Evolutionary conservation across 2,888 invertebrate species (phyloP).

Genomic region (Micropterix aruncella): DNA sequence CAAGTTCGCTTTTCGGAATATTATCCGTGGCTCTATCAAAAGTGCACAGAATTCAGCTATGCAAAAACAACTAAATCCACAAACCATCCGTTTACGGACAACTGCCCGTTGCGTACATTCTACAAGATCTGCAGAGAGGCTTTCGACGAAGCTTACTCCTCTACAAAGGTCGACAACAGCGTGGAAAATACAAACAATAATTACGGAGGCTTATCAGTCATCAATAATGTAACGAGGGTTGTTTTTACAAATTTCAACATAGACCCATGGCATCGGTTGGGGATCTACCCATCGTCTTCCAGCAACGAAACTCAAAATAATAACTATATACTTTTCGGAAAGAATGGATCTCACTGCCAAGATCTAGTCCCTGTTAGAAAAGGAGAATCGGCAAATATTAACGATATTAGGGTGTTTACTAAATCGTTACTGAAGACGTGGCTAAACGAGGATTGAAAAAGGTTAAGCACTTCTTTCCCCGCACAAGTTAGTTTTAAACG

Average conservation of each 20-base stretch:
- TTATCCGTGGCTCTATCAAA: conserved; percentile 52
- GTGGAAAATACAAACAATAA: conserved; percentile 29
- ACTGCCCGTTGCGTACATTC: conserved; percentile 27
- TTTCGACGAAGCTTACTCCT: conserved; percentile 27
- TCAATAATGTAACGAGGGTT: conserved; percentile 35
- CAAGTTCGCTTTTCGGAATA: conserved; percentile 15
- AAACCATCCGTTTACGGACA: conserved; percentile 41
- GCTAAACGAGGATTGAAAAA: not conserved
- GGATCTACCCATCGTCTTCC: conserved; percentile 19
- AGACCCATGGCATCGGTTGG: conserved; percentile 43
- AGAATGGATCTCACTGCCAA: not conserved
- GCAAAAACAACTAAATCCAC: conserved; percentile 47
- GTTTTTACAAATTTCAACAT: conserved; percentile 43
- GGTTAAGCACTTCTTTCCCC: too few species aligned
- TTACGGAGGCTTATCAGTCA: conserved; percentile 25
- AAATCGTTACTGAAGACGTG: not conserved
- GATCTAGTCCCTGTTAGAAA: not conserved
- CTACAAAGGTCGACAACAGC: conserved; percentile 21
- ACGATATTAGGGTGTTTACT: not conserved
- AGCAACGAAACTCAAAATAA: not conserved
- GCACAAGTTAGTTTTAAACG: too few species aligned
- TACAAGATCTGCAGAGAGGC: conserved; percentile 25
- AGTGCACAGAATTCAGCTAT: conserved; percentile 65
- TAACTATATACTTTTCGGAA: not conserved
- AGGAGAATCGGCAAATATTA: not conserved